These are phyloP conservation scores for Ctena decussata DNA, from an alignment of 2,888 invertebrate species.

Conservation along the genomic window DNA sequence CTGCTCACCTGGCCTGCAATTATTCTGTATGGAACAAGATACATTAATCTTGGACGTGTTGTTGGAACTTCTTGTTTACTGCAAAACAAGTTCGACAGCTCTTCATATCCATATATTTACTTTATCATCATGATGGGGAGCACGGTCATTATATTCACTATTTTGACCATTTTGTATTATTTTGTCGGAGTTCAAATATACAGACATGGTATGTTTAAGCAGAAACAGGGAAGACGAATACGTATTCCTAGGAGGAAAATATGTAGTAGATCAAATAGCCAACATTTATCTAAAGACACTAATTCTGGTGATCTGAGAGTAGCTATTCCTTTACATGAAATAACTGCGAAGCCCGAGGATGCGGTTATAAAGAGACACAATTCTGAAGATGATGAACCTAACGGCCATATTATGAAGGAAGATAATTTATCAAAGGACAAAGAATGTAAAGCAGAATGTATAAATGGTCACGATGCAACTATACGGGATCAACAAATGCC, in stretches of 20 bases:
- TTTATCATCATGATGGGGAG: conserved; percentile 57
- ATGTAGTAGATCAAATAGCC: conserved; percentile 33
- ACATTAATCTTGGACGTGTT: conserved; percentile 22
- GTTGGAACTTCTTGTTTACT: conserved; percentile 56
- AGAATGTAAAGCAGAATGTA: too few species aligned
- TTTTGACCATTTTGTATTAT: conserved; percentile 63
- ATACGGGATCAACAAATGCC: too few species aligned
- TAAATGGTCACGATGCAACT: too few species aligned
- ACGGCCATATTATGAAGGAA: too few species aligned
- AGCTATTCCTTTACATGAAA: neutral
- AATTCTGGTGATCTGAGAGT: neutral
- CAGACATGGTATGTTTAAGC: conserved; percentile 35
- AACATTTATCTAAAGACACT: conserved; percentile 2
- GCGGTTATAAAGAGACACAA: too few species aligned
- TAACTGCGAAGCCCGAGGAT: neutral
- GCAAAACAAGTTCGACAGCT: conserved; percentile 51
- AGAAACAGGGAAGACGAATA: neutral
- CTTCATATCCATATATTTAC: conserved; percentile 62
- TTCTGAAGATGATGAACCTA: too few species aligned
- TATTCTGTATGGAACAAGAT: conserved; percentile 73
- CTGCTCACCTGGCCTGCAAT: conserved; percentile 70
- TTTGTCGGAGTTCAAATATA: conserved; percentile 59
- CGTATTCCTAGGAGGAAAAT: conserved; percentile 9
- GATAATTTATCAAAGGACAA: too few species aligned
- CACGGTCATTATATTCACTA: conserved; percentile 63